Percentiles rank a stretch among this genome's conserved stretches.
Conservation (phyloP, 2,113 vertebrate genomes). For the Colinus virginianus region DNA sequence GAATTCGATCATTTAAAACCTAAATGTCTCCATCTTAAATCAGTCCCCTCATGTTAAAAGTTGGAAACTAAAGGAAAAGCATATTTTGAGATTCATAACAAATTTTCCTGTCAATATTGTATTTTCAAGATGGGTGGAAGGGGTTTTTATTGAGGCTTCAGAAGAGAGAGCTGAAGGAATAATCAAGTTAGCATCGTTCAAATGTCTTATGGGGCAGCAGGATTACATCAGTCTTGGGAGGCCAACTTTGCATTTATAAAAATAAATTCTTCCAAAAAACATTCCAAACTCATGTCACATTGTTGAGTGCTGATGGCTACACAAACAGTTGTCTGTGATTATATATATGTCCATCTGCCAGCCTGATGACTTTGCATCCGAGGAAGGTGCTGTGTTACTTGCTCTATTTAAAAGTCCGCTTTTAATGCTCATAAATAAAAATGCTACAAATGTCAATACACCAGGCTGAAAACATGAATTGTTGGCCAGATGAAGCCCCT, state of each 20-base stretch:
- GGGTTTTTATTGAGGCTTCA: background rate
- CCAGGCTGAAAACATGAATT: background rate
- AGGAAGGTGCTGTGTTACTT: background rate
- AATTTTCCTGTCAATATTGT: background rate
- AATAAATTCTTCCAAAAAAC: constrained; percentile 38
- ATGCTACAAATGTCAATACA: background rate
- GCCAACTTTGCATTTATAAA: constrained; percentile 52
- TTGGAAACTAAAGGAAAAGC: background rate
- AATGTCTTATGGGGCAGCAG: background rate
- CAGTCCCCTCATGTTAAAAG: background rate
- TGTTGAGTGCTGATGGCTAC: constrained; percentile 29
- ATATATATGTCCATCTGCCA: constrained; percentile 60
- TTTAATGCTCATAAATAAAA: background rate
- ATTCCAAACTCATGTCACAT: background rate
- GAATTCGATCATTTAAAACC: background rate
- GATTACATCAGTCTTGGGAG: background rate
- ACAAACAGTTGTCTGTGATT: background rate
- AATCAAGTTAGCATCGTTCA: background rate
- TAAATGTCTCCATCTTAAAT: background rate
- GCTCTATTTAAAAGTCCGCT: background rate
- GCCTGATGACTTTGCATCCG: background rate
- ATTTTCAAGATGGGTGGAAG: background rate
- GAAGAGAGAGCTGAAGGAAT: background rate
- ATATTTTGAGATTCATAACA: background rate
- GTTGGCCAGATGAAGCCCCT: background rate